phyloP scores from a whole-genome alignment of 2,797 vertebrate species.

The Parotocinclus haroldoi region DNA sequence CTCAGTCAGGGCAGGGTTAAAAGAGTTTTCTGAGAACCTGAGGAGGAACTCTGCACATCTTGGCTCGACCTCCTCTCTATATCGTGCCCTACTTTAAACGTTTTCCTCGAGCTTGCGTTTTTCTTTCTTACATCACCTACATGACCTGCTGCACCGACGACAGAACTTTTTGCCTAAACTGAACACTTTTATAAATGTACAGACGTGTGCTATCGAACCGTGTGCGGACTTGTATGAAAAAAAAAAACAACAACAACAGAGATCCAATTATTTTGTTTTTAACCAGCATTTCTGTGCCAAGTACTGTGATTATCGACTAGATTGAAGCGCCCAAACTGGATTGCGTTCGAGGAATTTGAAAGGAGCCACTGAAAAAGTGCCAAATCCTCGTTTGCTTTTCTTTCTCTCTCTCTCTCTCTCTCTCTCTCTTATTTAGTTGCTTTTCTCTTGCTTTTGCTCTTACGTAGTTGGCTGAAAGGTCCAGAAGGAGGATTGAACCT shows the following conservation, averaged over 20 bases:
- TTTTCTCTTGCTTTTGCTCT: conserved; percentile 58
- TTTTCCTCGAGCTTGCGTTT: conserved; percentile 15
- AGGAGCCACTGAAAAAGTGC: conserved; percentile 75
- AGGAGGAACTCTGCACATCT: conserved; percentile 29
- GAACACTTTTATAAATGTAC: conserved; percentile 77
- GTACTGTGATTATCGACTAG: conserved; percentile 77
- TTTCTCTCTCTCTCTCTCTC: conserved; percentile 39
- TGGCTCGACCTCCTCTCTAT: conserved; percentile 53
- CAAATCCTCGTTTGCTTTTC: conserved; percentile 69
- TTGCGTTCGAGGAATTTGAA: conserved; percentile 50
- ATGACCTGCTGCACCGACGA: conserved; percentile 41
- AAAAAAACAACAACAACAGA: conserved; percentile 49
- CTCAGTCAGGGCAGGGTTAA: conserved; percentile 43
- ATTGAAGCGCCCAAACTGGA: conserved; percentile 37
- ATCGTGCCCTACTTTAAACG: conserved; percentile 48
- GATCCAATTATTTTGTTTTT: conserved; percentile 81
- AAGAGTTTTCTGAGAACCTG: conserved; percentile 15
- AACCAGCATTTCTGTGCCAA: conserved; percentile 84
- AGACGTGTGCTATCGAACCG: conserved; percentile 74
- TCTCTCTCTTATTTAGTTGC: conserved; percentile 12
- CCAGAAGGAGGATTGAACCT: conserved; percentile 56
- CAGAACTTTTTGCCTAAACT: conserved; percentile 68
- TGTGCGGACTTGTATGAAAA: conserved; percentile 73
- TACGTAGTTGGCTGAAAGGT: conserved; percentile 68
- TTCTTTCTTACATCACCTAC: conserved; percentile 37